A percentile compares a stretch with the other conserved stretches of the same genome.
These are phyloP conservation scores for Xenopus tropicalis DNA, from an alignment of 2,113 vertebrate genomes.

Conservation along the genomic window UCB_Xtro_10.0 CM004445.2:120273001-120273500, in stretches of 20 bases:
- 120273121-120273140: slow-evolving; percentile 21
- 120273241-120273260: slow-evolving; percentile 6
- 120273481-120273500: too few relatives aligned
- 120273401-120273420: too few relatives aligned
- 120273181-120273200: background rate
- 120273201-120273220: background rate
- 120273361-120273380: background rate
- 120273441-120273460: too few relatives aligned
- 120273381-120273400: too few relatives aligned
- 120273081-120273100: slow-evolving; percentile 25
- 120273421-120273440: too few relatives aligned
- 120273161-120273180: slow-evolving; percentile 19
- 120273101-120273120: slow-evolving; percentile 15
- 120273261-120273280: background rate
- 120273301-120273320: background rate
- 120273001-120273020: slow-evolving; percentile 1
- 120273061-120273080: slow-evolving; percentile 16
- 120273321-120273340: background rate
- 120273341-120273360: background rate
- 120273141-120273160: background rate
- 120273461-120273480: too few relatives aligned
- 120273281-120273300: background rate
- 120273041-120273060: slow-evolving; percentile 13
- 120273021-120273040: slow-evolving; percentile 9
- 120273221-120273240: background rate